These are phyloP conservation scores for Callinectes sapidus DNA, from an alignment of 2,888 invertebrate genomes.

Conservation along the genomic window DNA sequence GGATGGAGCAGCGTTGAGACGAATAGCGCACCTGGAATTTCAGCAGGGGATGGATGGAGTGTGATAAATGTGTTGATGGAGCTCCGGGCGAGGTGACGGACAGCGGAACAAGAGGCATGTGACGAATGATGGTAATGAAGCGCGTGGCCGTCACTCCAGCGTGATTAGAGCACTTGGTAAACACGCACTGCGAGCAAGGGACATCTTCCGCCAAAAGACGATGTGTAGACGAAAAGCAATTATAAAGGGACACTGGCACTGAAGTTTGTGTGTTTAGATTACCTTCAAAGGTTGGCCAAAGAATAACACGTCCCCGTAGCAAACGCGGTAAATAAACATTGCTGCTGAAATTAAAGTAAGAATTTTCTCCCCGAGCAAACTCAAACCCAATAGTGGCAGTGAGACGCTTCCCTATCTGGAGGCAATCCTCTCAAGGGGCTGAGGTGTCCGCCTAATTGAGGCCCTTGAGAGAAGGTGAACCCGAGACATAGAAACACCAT, in stretches of 20 bases:
- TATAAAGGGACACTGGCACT: not conserved
- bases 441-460: not conserved
- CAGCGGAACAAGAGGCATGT: not conserved
- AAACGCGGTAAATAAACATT: not conserved
- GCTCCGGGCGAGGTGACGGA: not conserved
- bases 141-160: not conserved
- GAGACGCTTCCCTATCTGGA: not conserved
- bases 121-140: slow-evolving; percentile 10
- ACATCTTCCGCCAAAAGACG: not conserved
- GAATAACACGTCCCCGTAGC: not conserved
- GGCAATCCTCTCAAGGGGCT: not conserved
- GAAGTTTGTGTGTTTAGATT: too few relatives aligned
- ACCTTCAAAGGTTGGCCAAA: not conserved
- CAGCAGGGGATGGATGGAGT: not conserved
- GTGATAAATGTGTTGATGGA: slow-evolving; percentile 26
- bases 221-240: not conserved
- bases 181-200: not conserved
- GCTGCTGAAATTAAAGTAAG: not conserved
- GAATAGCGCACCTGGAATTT: not conserved
- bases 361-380: not conserved
- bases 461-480: slow-evolving; percentile 8
- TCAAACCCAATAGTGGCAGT: not conserved
- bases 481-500: slow-evolving; percentile 13
- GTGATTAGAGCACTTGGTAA: not conserved
- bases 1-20: not conserved